These are phyloP conservation scores for Acheta domesticus DNA, from an alignment of 2,888 invertebrate species.

Conservation along the genomic window DNA sequence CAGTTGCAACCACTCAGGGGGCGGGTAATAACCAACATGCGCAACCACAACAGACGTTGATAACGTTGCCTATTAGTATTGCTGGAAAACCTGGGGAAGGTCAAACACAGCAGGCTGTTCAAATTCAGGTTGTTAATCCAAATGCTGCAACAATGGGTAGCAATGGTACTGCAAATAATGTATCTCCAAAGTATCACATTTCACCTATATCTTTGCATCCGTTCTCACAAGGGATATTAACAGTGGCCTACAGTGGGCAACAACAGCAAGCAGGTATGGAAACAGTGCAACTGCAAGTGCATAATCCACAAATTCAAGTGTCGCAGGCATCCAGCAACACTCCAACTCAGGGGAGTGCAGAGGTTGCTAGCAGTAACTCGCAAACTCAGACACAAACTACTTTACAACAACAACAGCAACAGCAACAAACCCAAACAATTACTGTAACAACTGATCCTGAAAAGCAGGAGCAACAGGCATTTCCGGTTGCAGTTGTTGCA, in stretches of 20 bases:
- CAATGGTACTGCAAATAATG: constrained; percentile 43
- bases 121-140: constrained; percentile 70
- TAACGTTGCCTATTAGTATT: constrained; percentile 74
- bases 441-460: constrained; percentile 25
- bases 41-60: constrained; percentile 49
- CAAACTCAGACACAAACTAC: constrained; percentile 26
- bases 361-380: constrained; percentile 36
- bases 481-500: constrained; percentile 42
- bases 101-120: constrained; percentile 66
- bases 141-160: constrained; percentile 44
- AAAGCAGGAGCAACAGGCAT: constrained; percentile 37
- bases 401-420: constrained; percentile 41
- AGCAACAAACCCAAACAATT: constrained; percentile 42
- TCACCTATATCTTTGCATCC: constrained; percentile 70
- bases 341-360: constrained; percentile 31
- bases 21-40: constrained; percentile 33
- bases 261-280: constrained; percentile 52
- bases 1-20: constrained; percentile 38
- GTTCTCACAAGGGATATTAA: constrained; percentile 70
- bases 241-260: constrained; percentile 67
- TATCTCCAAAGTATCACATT: constrained; percentile 69
- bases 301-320: constrained; percentile 30
- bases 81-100: constrained; percentile 69
- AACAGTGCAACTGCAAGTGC: constrained; percentile 42
- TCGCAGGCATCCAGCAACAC: constrained; percentile 27